Evolutionary conservation across 2,797 vertebrate species (phyloP).

Genomic region (Zenarchopterus dispar): DNA sequence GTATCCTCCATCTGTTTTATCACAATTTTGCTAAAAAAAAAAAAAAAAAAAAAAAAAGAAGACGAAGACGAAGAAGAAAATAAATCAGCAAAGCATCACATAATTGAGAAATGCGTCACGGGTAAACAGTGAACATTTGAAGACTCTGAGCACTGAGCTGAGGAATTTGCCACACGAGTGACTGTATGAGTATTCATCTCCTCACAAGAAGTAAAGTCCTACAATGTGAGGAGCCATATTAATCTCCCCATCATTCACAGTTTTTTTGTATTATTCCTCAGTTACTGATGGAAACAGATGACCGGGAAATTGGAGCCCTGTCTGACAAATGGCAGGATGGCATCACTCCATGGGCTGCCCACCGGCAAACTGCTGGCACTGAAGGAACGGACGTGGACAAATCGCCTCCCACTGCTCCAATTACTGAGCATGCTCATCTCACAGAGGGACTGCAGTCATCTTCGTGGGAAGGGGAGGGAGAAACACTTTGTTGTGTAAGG

Average conservation of each 20-base stretch:
- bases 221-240: slow-evolving; percentile 51
- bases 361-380: slow-evolving; percentile 67
- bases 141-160: slow-evolving; percentile 39
- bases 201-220: slow-evolving; percentile 32
- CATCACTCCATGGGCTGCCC: slow-evolving; percentile 67
- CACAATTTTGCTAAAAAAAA: slow-evolving; percentile 22
- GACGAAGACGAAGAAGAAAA: too few species aligned
- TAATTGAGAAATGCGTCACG: slow-evolving; percentile 68
- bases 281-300: slow-evolving; percentile 74
- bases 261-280: slow-evolving; percentile 45
- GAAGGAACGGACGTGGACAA: slow-evolving; percentile 69
- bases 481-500: slow-evolving; percentile 45
- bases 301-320: slow-evolving; percentile 71
- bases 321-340: slow-evolving; percentile 76
- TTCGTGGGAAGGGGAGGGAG: slow-evolving; percentile 49
- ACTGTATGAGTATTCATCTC: slow-evolving; percentile 41
- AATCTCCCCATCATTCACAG: slow-evolving; percentile 58
- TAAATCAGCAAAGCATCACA: slow-evolving; percentile 40
- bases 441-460: slow-evolving; percentile 59
- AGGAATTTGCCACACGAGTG: slow-evolving; percentile 66
- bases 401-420: slow-evolving; percentile 72
- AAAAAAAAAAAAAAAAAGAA: slow-evolving; percentile 26
- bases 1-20: slow-evolving; percentile 34
- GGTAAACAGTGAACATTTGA: slow-evolving; percentile 57
- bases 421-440: slow-evolving; percentile 70